phyloP scores from a whole-genome alignment of 2,797 vertebrate genomes.

The Anguilla megastoma region DNA sequence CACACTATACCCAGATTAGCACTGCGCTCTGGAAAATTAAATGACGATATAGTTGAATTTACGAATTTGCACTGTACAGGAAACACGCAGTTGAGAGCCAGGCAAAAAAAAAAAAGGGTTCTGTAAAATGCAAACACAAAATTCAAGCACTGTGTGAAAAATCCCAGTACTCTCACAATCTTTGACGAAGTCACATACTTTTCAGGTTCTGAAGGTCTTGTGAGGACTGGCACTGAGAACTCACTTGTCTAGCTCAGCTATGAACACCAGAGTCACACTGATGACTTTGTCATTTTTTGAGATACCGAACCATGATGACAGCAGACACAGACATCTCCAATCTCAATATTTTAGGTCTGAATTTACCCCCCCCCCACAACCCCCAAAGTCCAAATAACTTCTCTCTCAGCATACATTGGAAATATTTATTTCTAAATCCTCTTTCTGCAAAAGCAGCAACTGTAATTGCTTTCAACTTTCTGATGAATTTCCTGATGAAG shows the following conservation, averaged over 20 bases:
- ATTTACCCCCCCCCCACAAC: not conserved
- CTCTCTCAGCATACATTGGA: not conserved
- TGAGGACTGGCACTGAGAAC: not conserved
- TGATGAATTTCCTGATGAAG: not conserved
- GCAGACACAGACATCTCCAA: conserved; percentile 2
- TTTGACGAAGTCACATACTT: not conserved
- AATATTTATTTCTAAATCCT: not conserved
- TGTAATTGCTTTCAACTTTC: not conserved
- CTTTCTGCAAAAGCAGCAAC: not conserved
- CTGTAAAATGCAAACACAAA: not conserved
- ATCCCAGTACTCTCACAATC: not conserved
- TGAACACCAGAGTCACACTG: not conserved
- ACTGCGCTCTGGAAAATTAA: not conserved
- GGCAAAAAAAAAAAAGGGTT: not conserved
- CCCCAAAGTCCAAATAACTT: not conserved
- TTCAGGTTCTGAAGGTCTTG: not conserved
- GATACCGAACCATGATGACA: not conserved
- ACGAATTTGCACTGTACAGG: not conserved
- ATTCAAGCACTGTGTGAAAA: not conserved
- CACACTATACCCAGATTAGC: not conserved
- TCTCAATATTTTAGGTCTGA: not conserved
- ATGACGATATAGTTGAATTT: not conserved
- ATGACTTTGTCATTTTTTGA: not conserved
- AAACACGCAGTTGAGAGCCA: not conserved
- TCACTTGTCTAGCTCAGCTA: not conserved